phyloP scores from a whole-genome alignment of 64 coral and sea anemone genomes.

The Cladopsammia gracilis region DNA sequence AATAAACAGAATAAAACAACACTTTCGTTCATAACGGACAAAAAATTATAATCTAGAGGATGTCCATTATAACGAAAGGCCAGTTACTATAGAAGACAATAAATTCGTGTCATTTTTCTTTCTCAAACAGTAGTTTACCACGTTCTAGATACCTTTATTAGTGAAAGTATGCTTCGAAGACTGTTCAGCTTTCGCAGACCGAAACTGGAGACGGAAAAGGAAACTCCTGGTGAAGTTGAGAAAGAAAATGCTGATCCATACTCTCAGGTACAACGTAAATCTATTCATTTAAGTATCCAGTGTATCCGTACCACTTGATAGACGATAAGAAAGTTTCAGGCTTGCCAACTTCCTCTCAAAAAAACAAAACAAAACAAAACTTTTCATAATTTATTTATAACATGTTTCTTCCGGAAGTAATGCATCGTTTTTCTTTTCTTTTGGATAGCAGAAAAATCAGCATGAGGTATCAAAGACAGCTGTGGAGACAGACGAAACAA shows the following conservation, averaged over 20 bases:
- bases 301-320: too few species aligned
- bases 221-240: neutral
- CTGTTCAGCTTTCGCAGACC: conserved; percentile 19
- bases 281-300: neutral
- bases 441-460: neutral
- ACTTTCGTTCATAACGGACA: too few species aligned
- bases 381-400: too few species aligned
- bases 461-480: neutral
- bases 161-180: conserved; percentile 41
- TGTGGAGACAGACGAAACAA: neutral
- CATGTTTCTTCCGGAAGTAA: too few species aligned
- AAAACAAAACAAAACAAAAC: too few species aligned
- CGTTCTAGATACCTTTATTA: conserved; percentile 30
- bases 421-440: neutral
- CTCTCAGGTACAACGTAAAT: neutral
- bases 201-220: neutral
- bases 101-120: neutral
- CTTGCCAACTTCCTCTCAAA: too few species aligned
- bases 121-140: conserved; percentile 7
- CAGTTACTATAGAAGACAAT: too few species aligned
- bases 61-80: too few species aligned
- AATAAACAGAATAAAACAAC: too few species aligned
- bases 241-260: conserved; percentile 10
- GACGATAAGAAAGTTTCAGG: too few species aligned
- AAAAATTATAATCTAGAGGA: too few species aligned